Base-by-base conservation (phyloP, 2,797 vertebrate genomes). In the Dipus sagitta region DNA sequence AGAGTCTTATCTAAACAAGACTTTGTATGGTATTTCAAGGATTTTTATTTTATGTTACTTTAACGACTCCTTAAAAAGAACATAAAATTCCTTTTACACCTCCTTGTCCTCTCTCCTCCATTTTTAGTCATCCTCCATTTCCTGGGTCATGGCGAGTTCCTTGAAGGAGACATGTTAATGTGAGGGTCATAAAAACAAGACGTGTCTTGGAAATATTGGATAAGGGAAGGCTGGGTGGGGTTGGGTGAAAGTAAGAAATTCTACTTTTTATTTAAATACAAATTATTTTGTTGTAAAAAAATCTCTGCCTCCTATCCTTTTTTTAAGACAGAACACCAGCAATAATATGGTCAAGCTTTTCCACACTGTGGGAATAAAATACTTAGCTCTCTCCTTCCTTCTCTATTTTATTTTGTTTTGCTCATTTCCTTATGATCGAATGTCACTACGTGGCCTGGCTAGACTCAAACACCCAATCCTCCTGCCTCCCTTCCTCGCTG, bases 1-100 rank as follows among this genome's bases (percentile, higher is more conserved):
- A 85, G 78, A 82, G 72, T 78, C 94, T 52, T 79, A 75, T 30
- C 96, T 96, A 96, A 95, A 94, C 89, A 95, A 64, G 89, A 87
- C 86, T 88, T 94, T 95, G 82, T 89, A n/a, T 92, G 83, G 79
- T 83, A 82, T 91, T 94, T 96, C 84, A 96, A 95, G 88, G 62
- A 52, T 92, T 95, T 93, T 96, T 93, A 87, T 94, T 94, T 95
- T 86, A 96, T 64, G 60, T 91, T 92, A 94, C 88, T 97, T 97
- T 97, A 97, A 97, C 96, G 97, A 97, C 95, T 96, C 93, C 93
- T 95, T 92, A 87, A 96, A 97, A 96, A 95, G 96, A 96, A 97
- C 97, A 98, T 98, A 97, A 98, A 98, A 98, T 97, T 90, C 97
- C 96, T 98, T 98, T 98, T 97, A 98, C 96, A 94, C 94, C 92